phyloP scores from a whole-genome alignment of 2,113 vertebrate genomes.

The Oreamnos americanus region DNA sequence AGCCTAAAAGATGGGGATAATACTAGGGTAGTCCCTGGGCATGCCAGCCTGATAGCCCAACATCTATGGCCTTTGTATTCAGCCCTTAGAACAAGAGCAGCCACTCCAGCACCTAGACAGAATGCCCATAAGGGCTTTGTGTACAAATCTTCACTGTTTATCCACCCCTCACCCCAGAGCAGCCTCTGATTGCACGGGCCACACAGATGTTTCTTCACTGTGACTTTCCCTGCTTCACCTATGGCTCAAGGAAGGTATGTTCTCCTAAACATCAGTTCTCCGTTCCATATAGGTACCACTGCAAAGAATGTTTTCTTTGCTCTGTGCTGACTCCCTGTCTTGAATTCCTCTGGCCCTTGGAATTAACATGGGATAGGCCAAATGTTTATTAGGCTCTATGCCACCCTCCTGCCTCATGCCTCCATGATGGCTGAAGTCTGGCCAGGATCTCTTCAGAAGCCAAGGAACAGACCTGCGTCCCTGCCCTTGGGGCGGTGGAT shows the following conservation, averaged over 20 bases:
- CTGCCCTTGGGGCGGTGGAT: neutral
- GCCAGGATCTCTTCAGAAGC: neutral
- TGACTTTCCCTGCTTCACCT: neutral
- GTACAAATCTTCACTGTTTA: neutral
- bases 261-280: neutral
- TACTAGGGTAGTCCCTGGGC: neutral
- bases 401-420: neutral
- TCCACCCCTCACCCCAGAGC: too few relatives aligned
- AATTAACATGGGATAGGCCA: neutral
- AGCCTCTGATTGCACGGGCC: neutral
- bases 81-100: neutral
- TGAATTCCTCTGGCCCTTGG: neutral
- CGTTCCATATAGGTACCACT: neutral
- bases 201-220: fast-evolving
- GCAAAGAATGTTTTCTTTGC: neutral
- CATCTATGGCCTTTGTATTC: neutral
- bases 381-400: neutral
- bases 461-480: neutral
- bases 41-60: neutral
- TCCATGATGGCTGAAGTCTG: neutral
- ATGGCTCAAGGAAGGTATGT: neutral
- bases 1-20: neutral
- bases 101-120: neutral
- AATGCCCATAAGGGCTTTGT: neutral
- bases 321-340: neutral